Evolutionary conservation across 2,797 vertebrate genomes (phyloP).

Genomic region (Tympanoctomys barrerae): DNA sequence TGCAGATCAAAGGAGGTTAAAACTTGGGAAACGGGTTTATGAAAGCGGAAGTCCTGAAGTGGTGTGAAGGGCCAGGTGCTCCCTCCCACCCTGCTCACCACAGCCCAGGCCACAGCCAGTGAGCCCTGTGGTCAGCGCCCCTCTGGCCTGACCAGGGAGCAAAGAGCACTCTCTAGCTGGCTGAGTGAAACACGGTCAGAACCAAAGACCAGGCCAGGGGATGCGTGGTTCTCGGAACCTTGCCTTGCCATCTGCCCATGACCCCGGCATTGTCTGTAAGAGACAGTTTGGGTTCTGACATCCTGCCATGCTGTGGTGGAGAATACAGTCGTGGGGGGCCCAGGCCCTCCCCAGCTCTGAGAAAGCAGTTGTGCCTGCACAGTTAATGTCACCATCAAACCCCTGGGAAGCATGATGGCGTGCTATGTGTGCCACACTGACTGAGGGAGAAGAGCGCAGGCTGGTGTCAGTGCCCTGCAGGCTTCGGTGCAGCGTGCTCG

Average conservation of each 20-base stretch:
- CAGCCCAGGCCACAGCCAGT: too few species aligned
- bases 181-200: not conserved
- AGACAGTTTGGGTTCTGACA: constrained; percentile 55
- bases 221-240: constrained; percentile 36
- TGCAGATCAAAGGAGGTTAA: constrained; percentile 34
- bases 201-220: not conserved
- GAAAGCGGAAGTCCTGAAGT: not conserved
- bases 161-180: not conserved
- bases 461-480: constrained; percentile 7
- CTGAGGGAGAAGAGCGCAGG: constrained; percentile 33
- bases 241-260: constrained; percentile 44
- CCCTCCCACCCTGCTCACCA: not conserved
- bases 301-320: not conserved
- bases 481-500: not conserved
- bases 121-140: not conserved
- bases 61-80: not conserved
- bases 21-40: not conserved
- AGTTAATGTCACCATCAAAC: constrained; percentile 62
- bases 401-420: constrained; percentile 32
- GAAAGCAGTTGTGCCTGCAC: not conserved
- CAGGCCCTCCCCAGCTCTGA: not conserved
- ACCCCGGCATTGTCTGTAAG: not conserved
- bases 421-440: constrained; percentile 24
- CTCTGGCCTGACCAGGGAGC: not conserved
- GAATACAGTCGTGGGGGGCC: constrained; percentile 49